Base-by-base conservation (phyloP, 2,797 vertebrate species). In the Chrysocyon brachyurus region DNA sequence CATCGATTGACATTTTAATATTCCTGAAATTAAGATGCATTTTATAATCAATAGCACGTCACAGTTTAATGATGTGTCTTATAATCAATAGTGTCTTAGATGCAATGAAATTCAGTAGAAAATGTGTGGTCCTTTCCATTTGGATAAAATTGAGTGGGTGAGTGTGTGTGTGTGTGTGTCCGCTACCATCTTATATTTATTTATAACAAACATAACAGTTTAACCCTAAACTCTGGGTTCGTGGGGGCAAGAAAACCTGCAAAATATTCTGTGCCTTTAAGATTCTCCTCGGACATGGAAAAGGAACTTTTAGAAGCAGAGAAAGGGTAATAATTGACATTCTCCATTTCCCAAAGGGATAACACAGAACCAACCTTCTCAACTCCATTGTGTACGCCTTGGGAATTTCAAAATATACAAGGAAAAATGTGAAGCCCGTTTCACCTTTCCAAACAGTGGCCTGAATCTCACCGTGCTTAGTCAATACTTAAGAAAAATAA, bases 401-500 rank as follows among this genome's bases (percentile, higher is more conserved):
- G 84, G 90, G 90, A 93, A 93, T 93, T 73, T 96, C 87, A 94
- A 95, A 98, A 96, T 90, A 96, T 82, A 90, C 79, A 84, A 79
- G 66, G 81, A 52, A 59, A 82, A 87, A 89, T 72, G 36, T 89
- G 57, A 70, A 81, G 63, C 46, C 0, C 0, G 3, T 8, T 83
- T 75, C 24, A 81, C 16, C 46, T 96, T 87, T 91, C 52, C 78
- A 90, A 90, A 79, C 57, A 91, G 90, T 73, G 83, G 33, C 28
- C 52, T 63, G 33, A 61, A 26, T 56, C 68, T 82, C 57, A 66
- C 31, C 61, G 70, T n/a, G 46, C 19, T 91, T 46, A 63, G n/a
- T 72, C 52, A 86, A 36, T 49, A 79, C 84, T 96, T 78, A 46
- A 52, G 87, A 86, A 83, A 97, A 97, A 54, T 36, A 75, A 90